Evolutionary conservation across 2,113 vertebrate genomes (phyloP), one percentile per base, ranked within the genome.

Genomic region (Scytalopus superciliaris): DNA sequence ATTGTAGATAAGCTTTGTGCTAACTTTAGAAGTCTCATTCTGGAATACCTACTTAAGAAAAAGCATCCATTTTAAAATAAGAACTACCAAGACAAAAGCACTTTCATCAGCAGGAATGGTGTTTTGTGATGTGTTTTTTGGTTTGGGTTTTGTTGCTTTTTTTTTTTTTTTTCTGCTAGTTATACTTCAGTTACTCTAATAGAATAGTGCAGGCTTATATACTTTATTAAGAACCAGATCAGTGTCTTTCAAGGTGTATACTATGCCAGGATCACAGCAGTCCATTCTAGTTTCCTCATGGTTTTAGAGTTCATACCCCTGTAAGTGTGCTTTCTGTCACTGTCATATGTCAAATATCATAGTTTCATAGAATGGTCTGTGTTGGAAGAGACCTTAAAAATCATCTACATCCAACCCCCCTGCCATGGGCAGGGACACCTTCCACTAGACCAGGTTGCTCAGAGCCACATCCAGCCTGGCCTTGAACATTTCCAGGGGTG

Each of bases 321-420:
- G 4, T 30, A 63, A 50, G 12, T 37, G 21, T 59, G 14, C 2
- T 86, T 93, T 68, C 28, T 72, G 7, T 50, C 25, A 15, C 33
- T 59, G 15, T 45, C 8, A 28, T 39, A 24, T 30, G 33, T 45
- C 33, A 67, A 30, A 89, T 39, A 10, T 24, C 39, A 52, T 52
- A 10, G 23, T 59, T 40, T 44, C 28, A 23, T 11, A 59, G 15
- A 33, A 17, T 59, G 8, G 10, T 52, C 66, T 67, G 10, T 27
- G 5, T 45, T 52, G 24, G 28, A 59, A 74, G 8, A 4, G 23
- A 25, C 5, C 15, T 64, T 19, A 28, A 66, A 59, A 16, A 24
- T 3, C 6, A n/a, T 28, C 37, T 15, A 10, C 12, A 59, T 52
- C 19, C 33, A 52, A 13, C 1, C 3, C 1, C 3, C 0, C 7